Conservation (phyloP, 2,113 vertebrate genomes). For the Thamnaconus septentrionalis region DNA sequence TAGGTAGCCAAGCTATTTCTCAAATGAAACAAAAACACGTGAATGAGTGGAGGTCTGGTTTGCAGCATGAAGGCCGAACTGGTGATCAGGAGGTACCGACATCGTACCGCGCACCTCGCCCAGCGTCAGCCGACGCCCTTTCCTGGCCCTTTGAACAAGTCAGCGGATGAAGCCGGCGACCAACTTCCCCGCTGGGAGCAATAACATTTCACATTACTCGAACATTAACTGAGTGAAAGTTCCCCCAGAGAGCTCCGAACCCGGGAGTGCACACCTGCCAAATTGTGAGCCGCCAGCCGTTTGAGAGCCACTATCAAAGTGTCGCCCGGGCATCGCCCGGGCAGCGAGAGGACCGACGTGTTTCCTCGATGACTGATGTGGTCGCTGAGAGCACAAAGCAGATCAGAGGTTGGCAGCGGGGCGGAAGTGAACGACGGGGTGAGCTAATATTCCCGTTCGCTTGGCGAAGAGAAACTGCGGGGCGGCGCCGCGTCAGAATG, state of each 20-base stretch:
- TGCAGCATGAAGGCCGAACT: too few species aligned
- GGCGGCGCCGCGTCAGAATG: slow-evolving; percentile 29
- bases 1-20: too few species aligned
- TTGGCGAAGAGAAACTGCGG: slow-evolving; percentile 58
- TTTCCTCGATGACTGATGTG: slow-evolving; percentile 35
- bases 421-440: too few species aligned
- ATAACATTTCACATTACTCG: slow-evolving; percentile 44
- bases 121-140: too few species aligned
- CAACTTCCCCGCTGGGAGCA: slow-evolving; percentile 56
- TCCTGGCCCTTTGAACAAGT: too few species aligned
- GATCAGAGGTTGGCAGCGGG: too few species aligned
- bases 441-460: slow-evolving; percentile 37
- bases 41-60: too few species aligned
- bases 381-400: too few species aligned
- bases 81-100: too few species aligned
- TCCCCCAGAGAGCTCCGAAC: slow-evolving; percentile 18
- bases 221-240: slow-evolving; percentile 29
- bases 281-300: slow-evolving; percentile 10
- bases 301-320: not conserved
- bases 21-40: too few species aligned
- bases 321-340: too few species aligned
- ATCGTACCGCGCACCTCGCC: too few species aligned
- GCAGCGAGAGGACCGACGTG: not conserved
- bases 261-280: slow-evolving; percentile 38
- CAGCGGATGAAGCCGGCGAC: not conserved